These are phyloP conservation scores for Chalcosyrphus nemorum DNA, from an alignment of 2,888 invertebrate species.

Conservation along the genomic window DNA sequence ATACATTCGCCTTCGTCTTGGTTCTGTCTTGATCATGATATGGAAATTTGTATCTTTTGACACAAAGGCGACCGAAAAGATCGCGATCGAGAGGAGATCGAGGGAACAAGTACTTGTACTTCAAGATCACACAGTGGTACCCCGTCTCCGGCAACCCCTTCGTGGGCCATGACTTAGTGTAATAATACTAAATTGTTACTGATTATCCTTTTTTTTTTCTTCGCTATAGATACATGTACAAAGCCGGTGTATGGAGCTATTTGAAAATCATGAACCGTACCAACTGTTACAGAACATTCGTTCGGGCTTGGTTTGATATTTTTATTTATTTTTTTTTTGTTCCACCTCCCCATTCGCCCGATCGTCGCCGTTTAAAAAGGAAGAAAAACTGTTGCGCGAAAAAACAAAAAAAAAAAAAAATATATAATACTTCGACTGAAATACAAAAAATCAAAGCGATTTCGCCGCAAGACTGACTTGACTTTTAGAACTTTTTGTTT, in stretches of 20 bases:
- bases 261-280: constrained; percentile 71
- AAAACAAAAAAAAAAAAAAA: constrained; percentile 44
- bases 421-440: constrained; percentile 31
- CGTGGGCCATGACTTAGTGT: constrained; percentile 74
- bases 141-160: not conserved
- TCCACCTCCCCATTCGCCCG: constrained; percentile 13
- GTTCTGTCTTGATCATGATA: constrained; percentile 64
- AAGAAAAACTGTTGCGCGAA: constrained; percentile 67
- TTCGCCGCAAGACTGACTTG: constrained; percentile 70
- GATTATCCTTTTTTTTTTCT: constrained; percentile 79
- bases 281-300: constrained; percentile 64
- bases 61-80: constrained; percentile 71
- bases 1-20: constrained; percentile 51
- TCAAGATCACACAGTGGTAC: constrained; percentile 57
- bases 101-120: constrained; percentile 28
- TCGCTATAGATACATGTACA: not conserved
- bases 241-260: constrained; percentile 25
- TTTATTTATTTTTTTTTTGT: too few relatives aligned
- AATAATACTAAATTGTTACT: constrained; percentile 82
- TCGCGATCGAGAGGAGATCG: constrained; percentile 39
- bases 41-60: constrained; percentile 73
- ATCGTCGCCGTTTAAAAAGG: constrained; percentile 42
- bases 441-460: constrained; percentile 67
- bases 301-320: constrained; percentile 47
- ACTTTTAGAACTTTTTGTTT: constrained; percentile 63